Evolutionary conservation across 2,797 vertebrate genomes (phyloP), one percentile per base, ranked within the genome.

Genomic region (Sparus aurata): DNA sequence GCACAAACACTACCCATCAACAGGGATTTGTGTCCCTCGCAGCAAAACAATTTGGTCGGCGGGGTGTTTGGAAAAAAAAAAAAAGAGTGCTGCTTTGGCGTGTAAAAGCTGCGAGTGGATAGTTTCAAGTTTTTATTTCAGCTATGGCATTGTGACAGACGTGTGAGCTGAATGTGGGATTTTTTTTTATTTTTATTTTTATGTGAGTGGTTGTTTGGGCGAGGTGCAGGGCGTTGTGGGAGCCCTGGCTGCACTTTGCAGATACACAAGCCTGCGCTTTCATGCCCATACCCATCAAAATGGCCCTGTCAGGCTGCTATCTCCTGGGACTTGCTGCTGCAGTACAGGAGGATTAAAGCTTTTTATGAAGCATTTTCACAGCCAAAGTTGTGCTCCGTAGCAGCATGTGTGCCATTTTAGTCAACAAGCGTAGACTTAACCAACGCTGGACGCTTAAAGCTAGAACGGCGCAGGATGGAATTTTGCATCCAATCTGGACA

Each of bases 181-280:
- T 70, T 70, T 75, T 64, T 30, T 3, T 18, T 50, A 30, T 27
- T 27, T 50, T 66, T 50, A 38, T 30, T 61, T 10, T 77, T 72
- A 80, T 76, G 62, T 86, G 73, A 87, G 87, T 38, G 55, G 79
- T 67, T 82, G 82, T 93, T 87, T 79, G 80, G 80, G 79, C 49
- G 47, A 87, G 82, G 85, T 91, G 91, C 77, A 75, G 84, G 84
- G 85, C 72, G 75, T 89, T 91, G 74, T 89, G 89, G 91, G 89
- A 90, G 86, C 77, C 87, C 84, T 38, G 54, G 91, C 91, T 93
- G 94, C 90, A 91, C 91, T 93, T 91, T 91, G 75, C 92, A 91
- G 91, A 94, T 93, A 94, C 88, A 90, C 86, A 88, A 84, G 69
- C 81, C 67, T 67, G 77, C 0, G 79, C 89, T 90, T 93, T 93